Evolutionary conservation across 2,888 invertebrate genomes (phyloP), one percentile per base, ranked within the genome.

Genomic region (Diaperis boleti): DNA sequence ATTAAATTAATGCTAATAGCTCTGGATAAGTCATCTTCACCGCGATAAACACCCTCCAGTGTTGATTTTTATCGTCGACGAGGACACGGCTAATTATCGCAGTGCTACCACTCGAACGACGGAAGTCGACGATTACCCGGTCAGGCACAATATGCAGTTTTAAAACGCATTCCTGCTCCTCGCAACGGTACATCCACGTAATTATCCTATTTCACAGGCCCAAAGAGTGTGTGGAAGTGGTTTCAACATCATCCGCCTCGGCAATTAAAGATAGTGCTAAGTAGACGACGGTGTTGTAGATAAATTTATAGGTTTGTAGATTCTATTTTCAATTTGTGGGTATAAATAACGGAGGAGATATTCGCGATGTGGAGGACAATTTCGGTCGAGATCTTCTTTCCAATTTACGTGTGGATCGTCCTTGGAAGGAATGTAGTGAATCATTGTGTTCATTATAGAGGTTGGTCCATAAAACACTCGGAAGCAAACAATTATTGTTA

Each of bases 111-210:
- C 3, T 33, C 41, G 6, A 17, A 42, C 14, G 10, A 18, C 41
- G 41, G 41, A 42, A 42, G 10, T 10, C 18, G n/a, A 10, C 41
- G 10, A 42, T 42, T 42, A 42, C 20, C 10, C n/a, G 20, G 39
- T 15, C 15, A 7, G 39, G 39, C 15, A 42, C 41, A 42, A n/a
- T 17, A 26, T 50, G 50, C 52, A 52, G 10, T 50, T 50, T 50
- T 18, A 33, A 35, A 37, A 52, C 52, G 13, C 39, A 39, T 42
- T 17, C 41, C 41, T 31, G 54, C 42, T 54, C 31, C 2, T 17
- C 41, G 31, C 41, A 54, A 54, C 54, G 54, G 54, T 54, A 54
- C 26, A n/a, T 26, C 39, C 26, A 42, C 54, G 11, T 42, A 54
- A 54, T 54, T 54, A 26, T 42, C 41, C 54, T 26, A 54, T 41